Evolutionary conservation across 92 coral and sea anemone genomes (phyloP).

Genomic region (Palythoa grandis): DNA sequence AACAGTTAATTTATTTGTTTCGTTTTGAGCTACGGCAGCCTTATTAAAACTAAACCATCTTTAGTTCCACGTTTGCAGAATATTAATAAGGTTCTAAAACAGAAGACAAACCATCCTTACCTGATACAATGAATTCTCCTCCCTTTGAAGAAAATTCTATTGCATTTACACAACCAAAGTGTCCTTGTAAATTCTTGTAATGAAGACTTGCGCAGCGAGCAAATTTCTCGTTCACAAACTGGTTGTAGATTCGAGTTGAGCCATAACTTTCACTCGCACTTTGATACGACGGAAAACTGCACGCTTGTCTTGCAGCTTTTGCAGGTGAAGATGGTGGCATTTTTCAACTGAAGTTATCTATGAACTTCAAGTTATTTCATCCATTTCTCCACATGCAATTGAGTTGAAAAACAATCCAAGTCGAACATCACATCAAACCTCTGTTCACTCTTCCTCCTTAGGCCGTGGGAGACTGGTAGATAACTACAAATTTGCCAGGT

Average conservation of each 20-base stretch:
- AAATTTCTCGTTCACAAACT: conserved; percentile 70
- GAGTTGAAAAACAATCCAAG: not conserved
- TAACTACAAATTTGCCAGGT: conserved; percentile 11
- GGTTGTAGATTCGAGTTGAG: conserved; percentile 52
- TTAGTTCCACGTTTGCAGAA: not conserved
- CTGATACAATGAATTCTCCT: conserved; percentile 95
- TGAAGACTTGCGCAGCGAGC: conserved; percentile 67
- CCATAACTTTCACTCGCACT: conserved; percentile 64
- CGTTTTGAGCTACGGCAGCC: not conserved
- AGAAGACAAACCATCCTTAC: conserved; percentile 40
- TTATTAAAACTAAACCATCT: not conserved
- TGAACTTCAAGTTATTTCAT: conserved; percentile 8
- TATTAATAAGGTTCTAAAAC: not conserved
- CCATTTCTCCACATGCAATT: not conserved
- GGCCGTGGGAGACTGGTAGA: conserved; percentile 17
- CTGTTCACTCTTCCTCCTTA: not conserved
- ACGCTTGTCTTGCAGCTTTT: conserved; percentile 1
- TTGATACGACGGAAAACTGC: conserved; percentile 61
- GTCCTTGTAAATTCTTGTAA: conserved; percentile 83
- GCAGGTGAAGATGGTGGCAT: not conserved
- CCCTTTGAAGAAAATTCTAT: conserved; percentile 88
- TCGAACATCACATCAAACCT: not conserved
- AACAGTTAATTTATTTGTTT: not conserved
- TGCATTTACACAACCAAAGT: conserved; percentile 96
- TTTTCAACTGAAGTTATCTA: not conserved